Base-by-base conservation (phyloP, 1,140 invertebrate species). In the Drosophila guanche region DNA sequence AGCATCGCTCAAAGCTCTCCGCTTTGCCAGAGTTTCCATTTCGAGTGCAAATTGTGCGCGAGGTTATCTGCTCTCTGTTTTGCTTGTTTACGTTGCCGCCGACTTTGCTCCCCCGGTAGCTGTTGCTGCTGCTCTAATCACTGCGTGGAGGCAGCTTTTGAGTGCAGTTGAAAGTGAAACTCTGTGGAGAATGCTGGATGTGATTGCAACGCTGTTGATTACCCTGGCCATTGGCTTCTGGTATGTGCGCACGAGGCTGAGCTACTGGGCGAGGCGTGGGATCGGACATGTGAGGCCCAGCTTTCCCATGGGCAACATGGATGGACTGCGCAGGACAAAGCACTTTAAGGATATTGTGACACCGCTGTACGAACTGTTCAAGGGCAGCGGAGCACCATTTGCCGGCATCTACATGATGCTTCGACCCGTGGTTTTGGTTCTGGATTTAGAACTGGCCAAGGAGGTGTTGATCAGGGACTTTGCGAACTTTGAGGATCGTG, bases 391-490 rank as follows among this genome's bases (percentile, higher is more conserved):
- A 16, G 23, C 72, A 0, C 90, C 90, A 0, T 84, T 90, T 47
- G 63, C 65, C 0, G 90, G 90, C 2, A 56, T 90, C 4, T 90
- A 62, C 10, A 48, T 85, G 2, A 76, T 81, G 58, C 14, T 90
- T 10, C 59, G 70, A 1, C 89, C 89, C 0, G 76, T 76, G n/a
- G 76, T 71, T 2, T 23, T 91, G 8, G 37, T 91, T 25, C 51
- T 78, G 5, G 85, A 91, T 27, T 29, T 88, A n/a, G 76, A 92
- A 22, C 67, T 94, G 43, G 90, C 93, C 5, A 93, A 93, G 68
- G 79, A 92, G 46, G 91, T 95, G n/a, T 76, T 95, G 0, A 89
- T 93, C 2, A 93, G 92, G 14, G 94, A 95, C 69, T 95, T 95
- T 69, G 77, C 92, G 8, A 85, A 92, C 75, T 95, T 95, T 48